These are phyloP conservation scores for Marcusenius ussheri DNA, from an alignment of 2,113 vertebrate species.

Conservation along the genomic window DNA sequence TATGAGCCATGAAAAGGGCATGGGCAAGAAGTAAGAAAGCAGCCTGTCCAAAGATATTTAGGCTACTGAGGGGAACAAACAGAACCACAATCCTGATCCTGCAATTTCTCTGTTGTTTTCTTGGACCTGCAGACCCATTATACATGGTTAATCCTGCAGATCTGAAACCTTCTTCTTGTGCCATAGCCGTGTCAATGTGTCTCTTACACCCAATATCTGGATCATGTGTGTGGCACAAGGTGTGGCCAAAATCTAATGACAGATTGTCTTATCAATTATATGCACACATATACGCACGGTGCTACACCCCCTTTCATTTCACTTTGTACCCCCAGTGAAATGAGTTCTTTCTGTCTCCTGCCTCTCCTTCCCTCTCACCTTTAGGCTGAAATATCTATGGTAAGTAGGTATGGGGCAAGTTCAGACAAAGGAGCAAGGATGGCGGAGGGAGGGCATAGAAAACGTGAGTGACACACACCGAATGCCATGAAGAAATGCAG, in stretches of 20 bases:
- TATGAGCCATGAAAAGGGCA: background rate
- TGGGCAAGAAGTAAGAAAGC: background rate
- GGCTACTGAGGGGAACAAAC: background rate
- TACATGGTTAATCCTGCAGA: background rate
- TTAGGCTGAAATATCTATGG: constrained; percentile 54
- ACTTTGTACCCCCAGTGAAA: background rate
- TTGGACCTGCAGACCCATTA: background rate
- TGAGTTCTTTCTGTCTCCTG: background rate
- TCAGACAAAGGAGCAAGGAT: constrained; percentile 46
- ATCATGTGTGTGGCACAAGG: background rate
- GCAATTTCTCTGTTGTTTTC: background rate
- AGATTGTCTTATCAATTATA: background rate
- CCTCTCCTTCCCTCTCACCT: constrained; percentile 42
- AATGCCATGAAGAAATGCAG: constrained; percentile 48
- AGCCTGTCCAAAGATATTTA: background rate
- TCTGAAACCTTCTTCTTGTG: background rate
- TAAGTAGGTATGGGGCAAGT: constrained; percentile 56
- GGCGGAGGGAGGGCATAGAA: constrained; percentile 48
- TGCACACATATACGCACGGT: background rate
- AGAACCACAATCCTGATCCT: background rate
- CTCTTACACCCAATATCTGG: background rate
- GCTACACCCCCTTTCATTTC: constrained; percentile 9
- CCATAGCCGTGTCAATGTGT: background rate
- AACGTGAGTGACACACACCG: constrained; percentile 52
- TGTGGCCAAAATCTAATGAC: background rate